Evolutionary conservation across 1,140 invertebrate species (phyloP).

Genomic region (Drosophila sturtevanti): DNA sequence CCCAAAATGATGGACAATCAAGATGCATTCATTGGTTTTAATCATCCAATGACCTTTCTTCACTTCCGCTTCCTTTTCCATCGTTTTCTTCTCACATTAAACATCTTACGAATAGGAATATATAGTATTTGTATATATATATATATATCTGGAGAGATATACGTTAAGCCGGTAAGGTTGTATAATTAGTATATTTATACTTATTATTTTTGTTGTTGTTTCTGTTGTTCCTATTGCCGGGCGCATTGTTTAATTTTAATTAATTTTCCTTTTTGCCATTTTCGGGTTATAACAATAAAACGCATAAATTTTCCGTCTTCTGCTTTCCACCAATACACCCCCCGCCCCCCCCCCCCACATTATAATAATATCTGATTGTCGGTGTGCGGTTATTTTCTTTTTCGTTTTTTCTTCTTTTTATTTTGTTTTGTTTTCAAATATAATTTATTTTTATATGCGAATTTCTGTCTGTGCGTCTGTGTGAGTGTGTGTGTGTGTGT

Average conservation of each 20-base stretch:
- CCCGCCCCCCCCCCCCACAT: neutral
- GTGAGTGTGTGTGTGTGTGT: slow-evolving; percentile 18
- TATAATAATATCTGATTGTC: slow-evolving; percentile 14
- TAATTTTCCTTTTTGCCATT: slow-evolving; percentile 30
- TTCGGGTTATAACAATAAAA: slow-evolving; percentile 57
- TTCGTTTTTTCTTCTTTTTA: slow-evolving; percentile 22
- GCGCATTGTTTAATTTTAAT: slow-evolving; percentile 17
- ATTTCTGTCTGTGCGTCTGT: slow-evolving; percentile 41
- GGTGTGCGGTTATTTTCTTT: slow-evolving; percentile 1
- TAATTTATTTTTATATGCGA: slow-evolving; percentile 70
- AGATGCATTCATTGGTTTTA: too few species aligned
- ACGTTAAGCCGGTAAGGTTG: neutral
- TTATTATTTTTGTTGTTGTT: slow-evolving; percentile 6
- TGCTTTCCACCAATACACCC: neutral
- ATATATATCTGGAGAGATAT: neutral
- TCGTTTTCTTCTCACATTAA: too few species aligned
- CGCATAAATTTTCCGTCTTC: slow-evolving; percentile 64
- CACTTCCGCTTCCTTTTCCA: too few species aligned
- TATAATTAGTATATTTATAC: neutral
- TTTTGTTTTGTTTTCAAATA: slow-evolving; percentile 56
- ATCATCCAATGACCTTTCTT: too few species aligned
- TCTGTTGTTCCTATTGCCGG: slow-evolving; percentile 2
- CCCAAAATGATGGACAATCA: too few species aligned
- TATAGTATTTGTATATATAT: too few species aligned
- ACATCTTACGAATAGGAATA: too few species aligned